Base-by-base conservation (phyloP, 2,888 invertebrate genomes). In the Orthonychiurus folsomi region DNA sequence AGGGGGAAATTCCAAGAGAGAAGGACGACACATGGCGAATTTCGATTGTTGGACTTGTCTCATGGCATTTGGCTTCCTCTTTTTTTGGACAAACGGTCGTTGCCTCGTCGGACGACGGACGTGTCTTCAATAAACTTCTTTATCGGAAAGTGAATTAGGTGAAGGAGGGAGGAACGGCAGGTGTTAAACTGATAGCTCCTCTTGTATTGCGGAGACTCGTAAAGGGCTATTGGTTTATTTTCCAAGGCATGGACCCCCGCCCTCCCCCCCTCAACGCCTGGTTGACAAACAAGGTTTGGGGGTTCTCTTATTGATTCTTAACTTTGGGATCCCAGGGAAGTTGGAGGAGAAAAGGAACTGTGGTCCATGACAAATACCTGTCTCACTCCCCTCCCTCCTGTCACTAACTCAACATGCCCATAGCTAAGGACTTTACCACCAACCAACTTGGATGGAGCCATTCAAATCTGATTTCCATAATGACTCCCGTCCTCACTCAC, bases 111-210 rank as follows among this genome's bases (percentile, higher is more conserved):
- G 9, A 37, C 5, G 15, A 37, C 9, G 37, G 37, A 37, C 37
- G 15, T 37, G 37, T 52, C 24, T 28, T 55, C 53, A 52, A 52
- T 57, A 37, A 57, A 60, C 64, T 63, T 64, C 50, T 67, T 64
- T 66, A 64, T 66, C 68, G 60, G 58, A 63, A 68, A 68, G 64
- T 68, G 68, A 68, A 68, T 68, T 68, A 66, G 52, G 57, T 58
- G 27, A 50, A 54, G 52, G 60, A 48, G 27, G 23, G 56, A 24
- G 47, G 37, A 37, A 28, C 20, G 23, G 23, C 28, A 24, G 52
- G 61, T 58, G 59, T 64, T 56, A 64, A 61, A 59, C 59, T 59
- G 59, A 58, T 56, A 55, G 50, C 23, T 37, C 28, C 56, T 20
- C n/a, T 24, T 55, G 5, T 25, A 15, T 55, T 55, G 2, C 9